Base-by-base conservation (phyloP, 2,113 vertebrate genomes). In the Oncorhynchus nerka region DNA sequence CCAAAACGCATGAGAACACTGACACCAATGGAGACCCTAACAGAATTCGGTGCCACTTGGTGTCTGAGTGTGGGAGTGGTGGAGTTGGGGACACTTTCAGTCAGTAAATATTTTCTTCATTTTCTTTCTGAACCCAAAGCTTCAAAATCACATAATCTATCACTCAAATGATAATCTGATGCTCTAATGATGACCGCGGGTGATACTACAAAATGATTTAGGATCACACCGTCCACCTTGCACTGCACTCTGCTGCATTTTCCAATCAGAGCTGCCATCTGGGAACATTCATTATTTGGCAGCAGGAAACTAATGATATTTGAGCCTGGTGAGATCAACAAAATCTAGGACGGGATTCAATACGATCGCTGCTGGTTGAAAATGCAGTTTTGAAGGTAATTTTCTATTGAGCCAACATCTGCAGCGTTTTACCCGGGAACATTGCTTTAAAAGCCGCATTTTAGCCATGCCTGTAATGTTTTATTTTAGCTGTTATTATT, bases 1-100 rank as follows among this genome's bases (percentile, higher is more conserved):
- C 71, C 51, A 61, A 79, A 59, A 61, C 69, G 79, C 30, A 78
- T 66, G 28, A 75, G 74, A 71, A 62, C 57, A n/a, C 32, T 68
- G 19, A 68, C 9, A 57, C 71, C 49, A 76, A 59, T 24, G 13
- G 39, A 79, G 45, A 74, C 26, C 45, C 61, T 49, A 22, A 75
- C 67, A 74, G 76, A 75, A 67, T 71, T 57, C 34, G 16, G 19
- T 61, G 20, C 22, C 22, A 48, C 28, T 76, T 26, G 28, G 13
- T 45, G 26, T 28, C 70, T 65, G 22, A 26, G 62, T 39, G 26
- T 64, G 5, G 28, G 69, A 15, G 28, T 16, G 68, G 68, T 15
- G 22, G 16, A 72, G 34, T 22, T 22, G 13, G 65, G 68, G 8
- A n/a, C 12, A 28, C 45, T 20, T 9, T 32, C 4, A 26, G 5